Evolutionary conservation across 2,797 vertebrate species (phyloP).

Genomic region (Babyrousa celebensis): DNA sequence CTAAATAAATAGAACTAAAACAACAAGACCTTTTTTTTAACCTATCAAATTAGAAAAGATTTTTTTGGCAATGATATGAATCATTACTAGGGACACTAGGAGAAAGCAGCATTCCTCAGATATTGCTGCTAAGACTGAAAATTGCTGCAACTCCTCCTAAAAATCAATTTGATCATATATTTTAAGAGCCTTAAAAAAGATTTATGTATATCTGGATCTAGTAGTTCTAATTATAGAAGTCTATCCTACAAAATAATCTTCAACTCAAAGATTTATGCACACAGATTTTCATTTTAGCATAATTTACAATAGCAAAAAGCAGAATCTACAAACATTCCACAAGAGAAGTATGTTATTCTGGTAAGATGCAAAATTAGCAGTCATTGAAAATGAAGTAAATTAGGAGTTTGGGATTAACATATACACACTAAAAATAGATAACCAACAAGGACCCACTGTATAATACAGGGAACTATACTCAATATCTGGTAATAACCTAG

Average conservation of each 20-base stretch:
- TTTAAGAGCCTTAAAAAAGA: constrained; percentile 56
- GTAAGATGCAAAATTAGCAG: not conserved
- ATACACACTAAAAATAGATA: not conserved
- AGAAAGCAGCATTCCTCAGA: not conserved
- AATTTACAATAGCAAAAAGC: constrained; percentile 64
- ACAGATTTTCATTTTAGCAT: constrained; percentile 51
- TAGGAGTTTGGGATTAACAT: not conserved
- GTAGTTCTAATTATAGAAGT: constrained; percentile 52
- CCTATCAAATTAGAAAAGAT: constrained; percentile 57
- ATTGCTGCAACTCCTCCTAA: not conserved
- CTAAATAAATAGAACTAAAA: constrained; percentile 66
- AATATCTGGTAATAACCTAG: not conserved
- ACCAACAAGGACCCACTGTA: not conserved
- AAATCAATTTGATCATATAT: constrained; percentile 35
- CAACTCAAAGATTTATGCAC: constrained; percentile 44
- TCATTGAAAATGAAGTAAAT: constrained; percentile 36
- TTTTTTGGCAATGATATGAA: constrained; percentile 3
- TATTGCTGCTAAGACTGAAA: not conserved
- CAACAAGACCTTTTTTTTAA: not conserved
- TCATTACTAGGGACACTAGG: not conserved
- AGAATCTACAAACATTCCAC: constrained; percentile 6
- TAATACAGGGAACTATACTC: not conserved
- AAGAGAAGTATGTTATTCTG: not conserved
- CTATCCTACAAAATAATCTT: constrained; percentile 44
- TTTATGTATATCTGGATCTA: not conserved